A percentile compares a stretch with the other conserved stretches of the same genome.
phyloP scores from a whole-genome alignment of 2,888 invertebrate genomes.

The Leptinotarsa juncta region DNA sequence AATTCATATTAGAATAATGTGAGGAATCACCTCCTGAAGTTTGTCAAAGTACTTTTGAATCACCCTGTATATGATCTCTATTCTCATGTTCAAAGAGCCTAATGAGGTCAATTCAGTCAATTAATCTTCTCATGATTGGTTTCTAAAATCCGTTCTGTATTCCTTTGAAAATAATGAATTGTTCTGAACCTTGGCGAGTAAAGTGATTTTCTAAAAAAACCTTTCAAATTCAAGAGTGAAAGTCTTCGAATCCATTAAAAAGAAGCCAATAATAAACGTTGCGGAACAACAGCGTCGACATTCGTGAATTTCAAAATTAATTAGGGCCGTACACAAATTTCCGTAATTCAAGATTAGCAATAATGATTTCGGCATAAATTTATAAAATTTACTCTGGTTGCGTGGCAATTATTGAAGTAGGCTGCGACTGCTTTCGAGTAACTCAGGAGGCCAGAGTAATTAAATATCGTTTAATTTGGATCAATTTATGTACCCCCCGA shows the following conservation, averaged over 20 bases:
- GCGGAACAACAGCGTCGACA: neutral
- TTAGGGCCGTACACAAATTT: slow-evolving; percentile 47
- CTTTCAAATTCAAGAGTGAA: neutral
- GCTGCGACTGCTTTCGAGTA: slow-evolving; percentile 45
- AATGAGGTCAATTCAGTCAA: too few species aligned
- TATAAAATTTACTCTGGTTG: slow-evolving; percentile 57
- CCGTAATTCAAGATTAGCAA: slow-evolving; percentile 50
- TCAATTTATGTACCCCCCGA: slow-evolving; percentile 60
- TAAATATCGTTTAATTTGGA: slow-evolving; percentile 61
- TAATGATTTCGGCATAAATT: slow-evolving; percentile 53
- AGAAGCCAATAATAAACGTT: slow-evolving; percentile 1
- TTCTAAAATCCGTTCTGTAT: too few species aligned
- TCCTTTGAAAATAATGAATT: too few species aligned
- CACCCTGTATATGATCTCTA: too few species aligned
- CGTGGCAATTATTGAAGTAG: slow-evolving; percentile 53
- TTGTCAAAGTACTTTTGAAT: too few species aligned
- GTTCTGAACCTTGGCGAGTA: too few species aligned
- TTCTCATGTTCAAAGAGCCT: too few species aligned
- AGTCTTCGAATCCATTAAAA: neutral
- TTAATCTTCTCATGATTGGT: too few species aligned
- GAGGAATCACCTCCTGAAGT: too few species aligned
- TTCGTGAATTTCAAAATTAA: slow-evolving; percentile 45
- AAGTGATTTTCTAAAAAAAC: too few species aligned
- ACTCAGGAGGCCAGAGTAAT: slow-evolving; percentile 54
- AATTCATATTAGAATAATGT: too few species aligned